Base-by-base conservation (phyloP, 2,113 vertebrate genomes). In the Taurulus bubalis region DNA sequence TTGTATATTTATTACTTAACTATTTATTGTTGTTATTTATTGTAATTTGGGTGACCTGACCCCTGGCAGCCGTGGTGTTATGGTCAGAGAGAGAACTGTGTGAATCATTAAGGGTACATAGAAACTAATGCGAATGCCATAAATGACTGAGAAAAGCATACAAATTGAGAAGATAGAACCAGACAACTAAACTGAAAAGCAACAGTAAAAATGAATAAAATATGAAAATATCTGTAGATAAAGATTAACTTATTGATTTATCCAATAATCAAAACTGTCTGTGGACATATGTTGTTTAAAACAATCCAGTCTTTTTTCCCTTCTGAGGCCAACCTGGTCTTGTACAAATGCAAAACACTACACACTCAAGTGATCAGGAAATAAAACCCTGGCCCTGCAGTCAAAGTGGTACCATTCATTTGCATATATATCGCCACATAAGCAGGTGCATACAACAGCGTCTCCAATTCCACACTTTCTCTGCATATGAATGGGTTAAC, bases 401-500 rank as follows among this genome's bases (percentile, higher is more conserved):
- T 12, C 9, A 26, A 49, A 78, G 70, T 58, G 26, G 2, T 67
- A 32, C 22, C 36, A 71, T 0, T 8, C 20, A 90, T 90, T 87
- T 87, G 78, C 80, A 84, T 84, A 53, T 82, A 66, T 62, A 82
- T 81, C 8, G 1, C 58, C 20, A 79, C 67, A 47, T 59, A 77
- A 86, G 84, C 69, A 82, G 72, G 64, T 87, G 63, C 75, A 68
- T 42, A 71, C 56, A 79, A 45, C 66, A 71, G 68, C 49, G 42
- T 65, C 45, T 77, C 60, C 56, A 59, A 67, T 77, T 69, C 56
- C 42, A 45, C 1, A 2, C 72, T 71, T 14, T 24, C 40, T 87
- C 85, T 77, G 78, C 78, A 87, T 87, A 56, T 83, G 66, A 90
- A 90, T 87, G 59, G 75, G 32, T 75, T 68, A 26, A 83, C 47